phyloP scores from a whole-genome alignment of 2,888 invertebrate genomes.

The Ectobius pallidus region DNA sequence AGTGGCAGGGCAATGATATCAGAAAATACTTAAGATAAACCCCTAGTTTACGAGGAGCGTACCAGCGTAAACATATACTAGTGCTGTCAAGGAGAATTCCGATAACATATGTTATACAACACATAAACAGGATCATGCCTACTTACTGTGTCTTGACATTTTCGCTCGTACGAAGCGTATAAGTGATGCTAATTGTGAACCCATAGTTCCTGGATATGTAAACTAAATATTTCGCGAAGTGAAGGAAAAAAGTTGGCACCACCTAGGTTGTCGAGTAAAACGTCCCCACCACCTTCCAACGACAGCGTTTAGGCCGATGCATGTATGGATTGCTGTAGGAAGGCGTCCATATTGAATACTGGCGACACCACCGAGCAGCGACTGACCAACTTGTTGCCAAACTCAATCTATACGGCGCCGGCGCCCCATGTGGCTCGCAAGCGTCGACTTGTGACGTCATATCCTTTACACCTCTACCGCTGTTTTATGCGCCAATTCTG shows the following conservation, averaged over 20 bases:
- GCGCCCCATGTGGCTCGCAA: constrained; percentile 6
- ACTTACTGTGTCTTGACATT: constrained; percentile 7
- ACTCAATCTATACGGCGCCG: background rate
- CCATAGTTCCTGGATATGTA: background rate
- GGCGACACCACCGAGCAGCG: background rate
- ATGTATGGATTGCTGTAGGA: constrained; percentile 9
- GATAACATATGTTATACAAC: no score
- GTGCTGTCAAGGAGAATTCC: no score
- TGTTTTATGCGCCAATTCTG: no score
- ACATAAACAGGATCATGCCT: no score
- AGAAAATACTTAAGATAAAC: no score
- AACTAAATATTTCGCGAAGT: background rate
- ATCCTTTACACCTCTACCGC: background rate
- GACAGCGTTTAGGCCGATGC: constrained; percentile 10
- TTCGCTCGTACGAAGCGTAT: constrained; percentile 11
- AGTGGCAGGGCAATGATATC: no score
- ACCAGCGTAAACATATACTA: no score
- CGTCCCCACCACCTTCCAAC: constrained; percentile 6
- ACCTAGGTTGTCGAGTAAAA: no score
- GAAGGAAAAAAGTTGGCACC: no score
- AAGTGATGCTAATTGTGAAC: background rate
- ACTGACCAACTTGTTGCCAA: constrained; percentile 27
- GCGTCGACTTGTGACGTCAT: constrained; percentile 23
- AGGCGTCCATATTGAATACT: constrained; percentile 25
- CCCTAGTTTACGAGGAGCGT: no score